phyloP scores from a whole-genome alignment of 1,140 invertebrate genomes.

The Anastatus disparis region DNA sequence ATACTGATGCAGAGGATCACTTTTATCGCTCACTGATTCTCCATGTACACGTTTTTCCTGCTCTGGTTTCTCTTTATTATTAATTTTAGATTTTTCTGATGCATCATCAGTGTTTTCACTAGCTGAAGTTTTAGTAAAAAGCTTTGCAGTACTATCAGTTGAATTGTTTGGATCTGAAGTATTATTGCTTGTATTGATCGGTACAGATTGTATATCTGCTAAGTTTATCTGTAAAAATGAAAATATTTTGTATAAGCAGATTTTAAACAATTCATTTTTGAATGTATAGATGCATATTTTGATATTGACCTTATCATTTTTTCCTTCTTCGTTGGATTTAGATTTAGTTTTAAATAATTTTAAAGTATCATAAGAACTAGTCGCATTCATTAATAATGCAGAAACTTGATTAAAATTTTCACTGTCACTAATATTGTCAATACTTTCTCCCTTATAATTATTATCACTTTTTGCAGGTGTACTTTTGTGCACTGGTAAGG shows the following conservation, averaged over 20 bases:
- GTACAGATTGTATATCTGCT: neutral
- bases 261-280: neutral
- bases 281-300: constrained; percentile 26
- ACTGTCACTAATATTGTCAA: constrained; percentile 38
- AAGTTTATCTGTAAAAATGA: neutral
- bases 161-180: neutral
- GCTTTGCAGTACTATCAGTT: constrained; percentile 45
- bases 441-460: constrained; percentile 25
- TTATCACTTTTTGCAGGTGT: constrained; percentile 1
- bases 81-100: constrained; percentile 42
- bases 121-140: constrained; percentile 37
- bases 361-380: constrained; percentile 60
- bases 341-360: constrained; percentile 59
- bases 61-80: constrained; percentile 50
- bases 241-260: neutral
- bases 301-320: constrained; percentile 48
- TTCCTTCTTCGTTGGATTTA: constrained; percentile 58
- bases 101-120: constrained; percentile 11
- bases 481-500: neutral
- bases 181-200: constrained; percentile 4
- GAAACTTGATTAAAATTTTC: constrained; percentile 54
- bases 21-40: constrained; percentile 75
- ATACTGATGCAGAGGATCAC: constrained; percentile 81
- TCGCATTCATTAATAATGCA: constrained; percentile 49
- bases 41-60: constrained; percentile 69